Conservation (phyloP, 2,888 invertebrate species). For the Drosophila eohydei region DNA sequence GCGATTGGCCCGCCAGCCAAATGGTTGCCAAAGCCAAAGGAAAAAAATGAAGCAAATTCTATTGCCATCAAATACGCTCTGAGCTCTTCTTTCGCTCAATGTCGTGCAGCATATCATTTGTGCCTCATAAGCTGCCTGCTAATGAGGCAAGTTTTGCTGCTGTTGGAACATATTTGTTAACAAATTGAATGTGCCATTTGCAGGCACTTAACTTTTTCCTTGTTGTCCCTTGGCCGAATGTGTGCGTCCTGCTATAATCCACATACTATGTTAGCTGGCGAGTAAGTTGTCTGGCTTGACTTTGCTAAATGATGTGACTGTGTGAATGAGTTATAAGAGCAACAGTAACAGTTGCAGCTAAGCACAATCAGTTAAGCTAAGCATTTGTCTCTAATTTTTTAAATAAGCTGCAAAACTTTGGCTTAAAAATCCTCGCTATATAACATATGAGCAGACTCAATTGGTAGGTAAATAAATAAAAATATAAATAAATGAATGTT, state of each 20-base stretch:
- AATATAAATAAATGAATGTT: no score
- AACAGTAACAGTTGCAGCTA: not conserved
- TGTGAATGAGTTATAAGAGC: not conserved
- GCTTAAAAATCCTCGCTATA: not conserved
- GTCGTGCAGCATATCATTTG: constrained; percentile 14
- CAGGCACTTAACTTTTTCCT: constrained; percentile 45
- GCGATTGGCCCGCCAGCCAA: constrained; percentile 43
- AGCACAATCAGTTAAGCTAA: not conserved
- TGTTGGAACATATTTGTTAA: constrained; percentile 14
- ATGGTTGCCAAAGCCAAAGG: constrained; percentile 36
- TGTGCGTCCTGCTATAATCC: constrained; percentile 7
- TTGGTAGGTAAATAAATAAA: no score
- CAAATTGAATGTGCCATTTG: constrained; percentile 69
- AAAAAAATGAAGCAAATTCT: not conserved
- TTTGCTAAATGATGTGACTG: constrained; percentile 1
- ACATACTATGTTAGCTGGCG: not conserved
- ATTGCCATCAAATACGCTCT: constrained; percentile 9
- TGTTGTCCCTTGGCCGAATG: constrained; percentile 1
- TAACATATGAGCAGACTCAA: not conserved
- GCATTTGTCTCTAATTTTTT: not conserved
- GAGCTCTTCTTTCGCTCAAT: constrained; percentile 1
- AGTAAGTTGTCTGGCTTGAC: not conserved
- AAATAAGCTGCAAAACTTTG: not conserved
- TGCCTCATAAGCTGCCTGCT: constrained; percentile 21
- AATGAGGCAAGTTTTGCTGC: constrained; percentile 58